Evolutionary conservation across 2,797 vertebrate genomes (phyloP), one percentile per base, ranked within the genome.

Genomic region (Coracias cyanogaster): DNA sequence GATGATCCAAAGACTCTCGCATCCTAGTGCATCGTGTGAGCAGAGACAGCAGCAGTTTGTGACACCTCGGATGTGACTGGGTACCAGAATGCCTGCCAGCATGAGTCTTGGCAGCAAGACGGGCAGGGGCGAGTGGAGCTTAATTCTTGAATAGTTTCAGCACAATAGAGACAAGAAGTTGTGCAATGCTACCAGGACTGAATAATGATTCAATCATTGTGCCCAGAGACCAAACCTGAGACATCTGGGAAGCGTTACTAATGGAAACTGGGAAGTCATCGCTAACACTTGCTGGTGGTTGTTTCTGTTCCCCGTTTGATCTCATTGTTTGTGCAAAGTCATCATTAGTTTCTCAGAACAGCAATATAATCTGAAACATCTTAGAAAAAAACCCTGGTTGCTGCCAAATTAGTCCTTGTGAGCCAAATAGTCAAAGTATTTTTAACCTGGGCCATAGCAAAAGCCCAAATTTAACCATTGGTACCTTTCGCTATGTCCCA

Each of bases 51-150:
- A 58, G 73, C 57, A 18, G 7, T 52, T 74, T 78, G 65, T 51
- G 70, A 60, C 28, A 33, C 69, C 48, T 81, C 1, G 3, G 80
- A 37, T 0, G 4, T 39, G 48, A 29, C 31, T 2, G 1, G 6
- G 24, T 28, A 15, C 25, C 39, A 43, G 43, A 86, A 71, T 12
- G 41, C 45, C n/a, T 74, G 52, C 81, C 9, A 4, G 18, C 2
- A 0, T 6, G 17, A 46, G 31, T 25, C 65, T 19, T 69, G 35
- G 3, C 2, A 3, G 17, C 17, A 52, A 70, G 48, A 35, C 3
- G 5, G 48, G 86, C 49, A 52, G 51, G 72, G 43, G 13, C 0
- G 3, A 48, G 26, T 7, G 11, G 14, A 29, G 31, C 73, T 62
- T 49, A n/a, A 31, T 81, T 60, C 57, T 46, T 45, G 8, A 73